A percentile compares a stretch with the other conserved stretches of the same genome.
Evolutionary conservation across 2,113 vertebrate genomes (phyloP).

Genomic region (Stictonetta naevosa): DNA sequence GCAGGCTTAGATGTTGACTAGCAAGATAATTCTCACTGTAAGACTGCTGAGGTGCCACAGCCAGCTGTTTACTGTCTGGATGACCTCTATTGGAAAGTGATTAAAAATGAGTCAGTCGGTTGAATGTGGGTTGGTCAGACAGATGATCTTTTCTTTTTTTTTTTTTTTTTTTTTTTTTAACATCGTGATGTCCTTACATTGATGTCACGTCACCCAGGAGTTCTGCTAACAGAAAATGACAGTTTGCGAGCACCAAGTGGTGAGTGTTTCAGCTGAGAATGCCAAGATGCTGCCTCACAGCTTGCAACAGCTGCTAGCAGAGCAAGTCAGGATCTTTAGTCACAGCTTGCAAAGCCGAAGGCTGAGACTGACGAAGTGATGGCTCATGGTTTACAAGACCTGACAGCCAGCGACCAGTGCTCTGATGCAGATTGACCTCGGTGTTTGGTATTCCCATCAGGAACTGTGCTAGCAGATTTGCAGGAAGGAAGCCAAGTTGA

Average conservation of each 20-base stretch:
- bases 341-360: background rate
- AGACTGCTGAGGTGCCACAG: background rate
- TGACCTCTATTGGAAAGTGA: conserved; percentile 23
- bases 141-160: background rate
- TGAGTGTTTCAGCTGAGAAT: conserved; percentile 25
- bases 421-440: background rate
- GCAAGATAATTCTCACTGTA: background rate
- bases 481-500: background rate
- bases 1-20: background rate
- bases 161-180: background rate
- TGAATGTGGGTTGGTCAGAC: background rate
- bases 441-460: background rate
- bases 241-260: background rate
- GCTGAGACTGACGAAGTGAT: background rate
- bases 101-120: conserved; percentile 6
- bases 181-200: background rate
- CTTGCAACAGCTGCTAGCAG: conserved; percentile 33
- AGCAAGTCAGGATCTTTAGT: background rate
- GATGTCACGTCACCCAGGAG: background rate
- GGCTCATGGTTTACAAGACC: background rate
- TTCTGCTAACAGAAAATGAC: background rate
- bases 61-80: conserved; percentile 35
- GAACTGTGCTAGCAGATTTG: background rate
- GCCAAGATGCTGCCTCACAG: conserved; percentile 49
- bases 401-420: background rate